These are phyloP conservation scores for Typhlichthys subterraneus DNA, from an alignment of 2,797 vertebrate genomes.

Conservation along the genomic window DNA sequence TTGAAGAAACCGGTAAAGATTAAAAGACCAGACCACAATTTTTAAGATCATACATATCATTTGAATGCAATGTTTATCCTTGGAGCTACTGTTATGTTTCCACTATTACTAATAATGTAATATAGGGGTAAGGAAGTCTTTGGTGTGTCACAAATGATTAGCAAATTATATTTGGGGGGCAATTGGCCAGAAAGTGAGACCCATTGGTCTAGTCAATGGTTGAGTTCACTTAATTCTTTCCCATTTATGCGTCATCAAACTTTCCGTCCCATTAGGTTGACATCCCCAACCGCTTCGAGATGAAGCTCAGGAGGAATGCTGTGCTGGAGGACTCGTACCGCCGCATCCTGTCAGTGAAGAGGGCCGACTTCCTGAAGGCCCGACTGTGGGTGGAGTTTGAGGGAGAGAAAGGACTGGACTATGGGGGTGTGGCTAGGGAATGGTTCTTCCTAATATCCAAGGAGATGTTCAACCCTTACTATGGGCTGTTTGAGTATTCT, in stretches of 20 bases:
- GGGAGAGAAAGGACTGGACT: conserved; percentile 94
- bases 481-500: conserved; percentile 96
- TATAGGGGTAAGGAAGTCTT: too few relatives aligned
- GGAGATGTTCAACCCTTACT: conserved; percentile 99
- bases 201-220: too few relatives aligned
- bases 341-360: conserved; percentile 90
- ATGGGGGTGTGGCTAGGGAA: conserved; percentile 93
- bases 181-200: too few relatives aligned
- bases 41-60: neutral
- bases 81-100: too few relatives aligned
- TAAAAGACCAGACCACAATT: neutral
- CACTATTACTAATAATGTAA: too few relatives aligned
- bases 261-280: conserved; percentile 77
- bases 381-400: conserved; percentile 97
- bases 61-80: too few relatives aligned
- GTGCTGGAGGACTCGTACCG: conserved; percentile 95
- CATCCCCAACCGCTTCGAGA: conserved; percentile 95
- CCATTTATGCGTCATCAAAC: neutral
- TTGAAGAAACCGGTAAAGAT: conserved; percentile 89
- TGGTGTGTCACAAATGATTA: too few relatives aligned
- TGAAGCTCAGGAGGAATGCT: conserved; percentile 87
- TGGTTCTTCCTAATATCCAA: conserved; percentile 99
- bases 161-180: too few relatives aligned
- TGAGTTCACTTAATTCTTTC: neutral
- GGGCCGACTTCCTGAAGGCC: conserved; percentile 90